Evolutionary conservation across 2,113 vertebrate genomes (phyloP), one percentile per base, ranked within the genome.

Genomic region (Grammomys surdaster): DNA sequence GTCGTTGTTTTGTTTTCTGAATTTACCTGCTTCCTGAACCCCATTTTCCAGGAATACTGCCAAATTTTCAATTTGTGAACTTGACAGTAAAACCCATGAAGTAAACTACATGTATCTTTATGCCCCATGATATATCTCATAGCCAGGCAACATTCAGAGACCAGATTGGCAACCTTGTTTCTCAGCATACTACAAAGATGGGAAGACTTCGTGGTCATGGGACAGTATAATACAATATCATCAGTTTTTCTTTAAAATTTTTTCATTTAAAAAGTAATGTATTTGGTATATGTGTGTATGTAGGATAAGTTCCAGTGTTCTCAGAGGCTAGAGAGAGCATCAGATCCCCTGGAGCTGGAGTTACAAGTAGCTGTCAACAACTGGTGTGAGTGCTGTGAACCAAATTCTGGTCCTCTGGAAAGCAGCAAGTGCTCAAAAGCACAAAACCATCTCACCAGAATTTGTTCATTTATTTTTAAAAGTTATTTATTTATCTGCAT

Each of bases 11-110:
- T 81, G 22, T 93, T 73, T 95, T 54, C 48, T 72, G 80, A 94
- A 95, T 92, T 16, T 91, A 96, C 95, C 96, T 97, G 94, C 22
- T 96, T 72, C 67, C 77, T 63, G 67, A 86, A 82, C 7, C 40
- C 90, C 65, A 70, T n/a, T 75, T 91, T 96, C 36, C 48, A 89
- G 89, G 48, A 95, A 77, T 48, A 28, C 17, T 95, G 95, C 40
- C 95, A 95, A 89, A 5, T 12, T 88, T 86, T 94, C 72, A 94
- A 26, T 60, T 95, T 95, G 86, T 60, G 40, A 95, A 54, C 56
- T 93, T 48, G 86, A 89, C 9, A 73, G 63, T 65, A 70, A 65
- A 85, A 48, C 12, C 60, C 63, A 40, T 31, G n/a, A 65, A 85
- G 33, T 0, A 3, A 92, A 88, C 81, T 76, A 8, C 7, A 46